Conservation (phyloP, 2,113 vertebrate genomes). For the Halcyon malimbica region DNA sequence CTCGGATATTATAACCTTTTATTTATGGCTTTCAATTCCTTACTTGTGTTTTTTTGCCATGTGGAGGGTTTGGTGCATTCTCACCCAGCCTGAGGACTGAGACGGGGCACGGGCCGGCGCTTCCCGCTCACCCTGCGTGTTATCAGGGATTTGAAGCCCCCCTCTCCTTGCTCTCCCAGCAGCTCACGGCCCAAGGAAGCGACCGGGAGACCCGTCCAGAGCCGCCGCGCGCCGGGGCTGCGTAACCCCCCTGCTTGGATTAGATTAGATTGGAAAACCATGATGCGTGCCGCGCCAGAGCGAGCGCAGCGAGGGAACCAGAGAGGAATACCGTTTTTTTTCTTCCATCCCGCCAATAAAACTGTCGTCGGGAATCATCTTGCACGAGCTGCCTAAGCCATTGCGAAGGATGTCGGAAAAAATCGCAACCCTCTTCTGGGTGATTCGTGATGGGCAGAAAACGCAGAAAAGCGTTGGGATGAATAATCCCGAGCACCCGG, state of each 20-base stretch:
- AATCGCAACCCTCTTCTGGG: background rate
- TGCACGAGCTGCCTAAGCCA: background rate
- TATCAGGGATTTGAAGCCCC: background rate
- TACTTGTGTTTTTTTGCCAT: background rate
- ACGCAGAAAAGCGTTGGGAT: fast-evolving
- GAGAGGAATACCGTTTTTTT: background rate
- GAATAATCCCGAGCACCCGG: background rate
- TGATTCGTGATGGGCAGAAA: background rate
- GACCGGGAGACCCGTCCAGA: background rate
- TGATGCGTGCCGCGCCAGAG: background rate
- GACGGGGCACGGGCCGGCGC: fast-evolving
- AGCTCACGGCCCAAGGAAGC: background rate
- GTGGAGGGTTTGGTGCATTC: background rate
- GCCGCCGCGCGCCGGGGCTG: background rate
- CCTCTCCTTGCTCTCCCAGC: background rate
- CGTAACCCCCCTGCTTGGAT: background rate
- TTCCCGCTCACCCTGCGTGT: background rate
- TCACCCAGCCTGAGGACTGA: background rate
- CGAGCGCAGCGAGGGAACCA: background rate
- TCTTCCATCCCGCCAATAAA: background rate
- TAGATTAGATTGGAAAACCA: constrained; percentile 6
- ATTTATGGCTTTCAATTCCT: background rate
- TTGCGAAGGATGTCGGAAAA: constrained; percentile 3
- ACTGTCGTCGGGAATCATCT: background rate
- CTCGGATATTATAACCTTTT: background rate